These are phyloP conservation scores for Ramphastos sulfuratus DNA, from an alignment of 2,113 vertebrate genomes.

Conservation along the genomic window DNA sequence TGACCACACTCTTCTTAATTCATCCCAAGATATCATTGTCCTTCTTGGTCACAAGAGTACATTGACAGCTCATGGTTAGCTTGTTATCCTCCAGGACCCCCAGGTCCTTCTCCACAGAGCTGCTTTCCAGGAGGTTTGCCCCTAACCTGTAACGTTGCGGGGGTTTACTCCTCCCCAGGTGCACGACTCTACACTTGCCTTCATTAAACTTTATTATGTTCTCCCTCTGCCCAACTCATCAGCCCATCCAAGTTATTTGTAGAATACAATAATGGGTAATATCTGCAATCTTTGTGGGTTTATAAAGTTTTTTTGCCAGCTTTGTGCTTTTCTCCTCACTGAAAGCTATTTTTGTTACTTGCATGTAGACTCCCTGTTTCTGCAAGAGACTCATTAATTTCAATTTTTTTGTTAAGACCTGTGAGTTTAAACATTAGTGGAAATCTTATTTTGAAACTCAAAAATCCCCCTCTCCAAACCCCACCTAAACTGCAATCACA, in stretches of 20 bases:
- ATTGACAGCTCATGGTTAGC: too few species aligned
- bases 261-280: background rate
- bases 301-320: background rate
- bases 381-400: background rate
- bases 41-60: too few species aligned
- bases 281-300: background rate
- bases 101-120: too few species aligned
- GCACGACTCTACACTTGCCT: too few species aligned
- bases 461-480: background rate
- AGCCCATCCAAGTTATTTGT: background rate
- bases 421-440: background rate
- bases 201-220: too few species aligned
- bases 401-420: rapidly evolving
- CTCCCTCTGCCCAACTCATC: too few species aligned
- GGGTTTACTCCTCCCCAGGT: too few species aligned
- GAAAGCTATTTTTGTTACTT: background rate
- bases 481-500: rapidly evolving
- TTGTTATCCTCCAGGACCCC: too few species aligned
- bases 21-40: too few species aligned
- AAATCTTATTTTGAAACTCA: background rate
- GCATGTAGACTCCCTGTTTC: background rate
- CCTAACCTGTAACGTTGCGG: too few species aligned
- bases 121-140: too few species aligned
- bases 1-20: too few species aligned
- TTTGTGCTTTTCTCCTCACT: background rate